Conservation (phyloP, 2,888 invertebrate genomes). For the Meta bourneti region DNA sequence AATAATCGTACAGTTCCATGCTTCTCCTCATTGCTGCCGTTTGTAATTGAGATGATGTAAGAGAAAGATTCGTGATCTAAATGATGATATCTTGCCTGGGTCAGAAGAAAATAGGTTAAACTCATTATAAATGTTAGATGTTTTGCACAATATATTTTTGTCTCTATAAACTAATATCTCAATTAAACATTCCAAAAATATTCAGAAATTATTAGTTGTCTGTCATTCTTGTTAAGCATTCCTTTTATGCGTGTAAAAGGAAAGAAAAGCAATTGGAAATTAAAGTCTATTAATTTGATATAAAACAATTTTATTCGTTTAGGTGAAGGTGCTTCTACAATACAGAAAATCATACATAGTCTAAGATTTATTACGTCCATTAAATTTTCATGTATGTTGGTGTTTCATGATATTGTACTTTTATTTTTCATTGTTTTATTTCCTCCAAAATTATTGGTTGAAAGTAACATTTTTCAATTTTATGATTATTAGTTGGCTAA, state of each 20-base stretch:
- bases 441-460: too few relatives aligned
- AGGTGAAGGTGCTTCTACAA: too few relatives aligned
- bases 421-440: too few relatives aligned
- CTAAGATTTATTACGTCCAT: too few relatives aligned
- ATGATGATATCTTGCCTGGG: conserved; percentile 82
- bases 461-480: too few relatives aligned
- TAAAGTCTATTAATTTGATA: too few relatives aligned
- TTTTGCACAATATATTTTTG: too few relatives aligned
- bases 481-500: too few relatives aligned
- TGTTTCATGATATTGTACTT: too few relatives aligned
- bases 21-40: conserved; percentile 80
- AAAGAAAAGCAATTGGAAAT: background rate
- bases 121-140: background rate
- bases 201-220: background rate
- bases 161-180: background rate
- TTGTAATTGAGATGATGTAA: conserved; percentile 83
- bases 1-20: conserved; percentile 87
- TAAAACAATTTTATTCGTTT: too few relatives aligned
- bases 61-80: conserved; percentile 88
- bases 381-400: too few relatives aligned
- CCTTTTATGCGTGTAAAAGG: background rate
- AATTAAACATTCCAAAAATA: background rate
- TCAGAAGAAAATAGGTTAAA: conserved; percentile 5
- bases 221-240: background rate
- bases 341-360: too few relatives aligned